Percentiles rank a stretch among this genome's conserved stretches.
Evolutionary conservation across 2,797 vertebrate genomes (phyloP).

Genomic region (Ateles fusciceps): DNA sequence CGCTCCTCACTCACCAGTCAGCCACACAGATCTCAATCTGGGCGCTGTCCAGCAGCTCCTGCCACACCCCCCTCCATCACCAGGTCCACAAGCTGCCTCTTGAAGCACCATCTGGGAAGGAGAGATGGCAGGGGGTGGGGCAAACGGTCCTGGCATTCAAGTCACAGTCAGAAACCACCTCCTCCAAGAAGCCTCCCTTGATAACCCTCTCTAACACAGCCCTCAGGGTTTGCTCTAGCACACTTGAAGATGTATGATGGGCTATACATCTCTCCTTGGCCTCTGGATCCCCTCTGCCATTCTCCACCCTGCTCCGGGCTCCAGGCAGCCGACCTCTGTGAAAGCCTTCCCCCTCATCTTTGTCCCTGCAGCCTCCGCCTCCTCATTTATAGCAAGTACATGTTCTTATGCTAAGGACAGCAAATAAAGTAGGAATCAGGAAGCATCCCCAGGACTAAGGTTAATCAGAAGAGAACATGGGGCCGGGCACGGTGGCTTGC

Average conservation of each 20-base stretch:
- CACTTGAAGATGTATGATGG: background rate
- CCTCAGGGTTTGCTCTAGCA: background rate
- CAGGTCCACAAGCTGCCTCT: conserved; percentile 78
- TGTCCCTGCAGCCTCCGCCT: background rate
- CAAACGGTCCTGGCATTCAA: no score
- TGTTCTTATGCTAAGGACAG: no score
- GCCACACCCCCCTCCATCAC: conserved; percentile 77
- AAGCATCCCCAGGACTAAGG: no score
- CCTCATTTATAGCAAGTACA: no score
- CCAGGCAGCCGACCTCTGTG: background rate
- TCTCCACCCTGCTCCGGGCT: background rate
- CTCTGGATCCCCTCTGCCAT: background rate
- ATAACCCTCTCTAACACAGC: background rate
- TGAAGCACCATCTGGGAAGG: conserved; percentile 72
- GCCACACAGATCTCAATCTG: conserved; percentile 67
- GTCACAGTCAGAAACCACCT: background rate
- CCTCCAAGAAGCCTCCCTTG: background rate
- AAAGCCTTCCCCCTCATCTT: background rate
- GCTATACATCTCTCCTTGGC: background rate
- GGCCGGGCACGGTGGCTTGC: background rate
- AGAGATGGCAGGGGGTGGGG: background rate
- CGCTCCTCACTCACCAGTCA: conserved; percentile 70
- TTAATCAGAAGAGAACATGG: no score
- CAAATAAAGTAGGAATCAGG: no score
- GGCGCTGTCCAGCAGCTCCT: conserved; percentile 71